Evolutionary conservation across 2,888 invertebrate genomes (phyloP).

Genomic region (Philereme transversata): DNA sequence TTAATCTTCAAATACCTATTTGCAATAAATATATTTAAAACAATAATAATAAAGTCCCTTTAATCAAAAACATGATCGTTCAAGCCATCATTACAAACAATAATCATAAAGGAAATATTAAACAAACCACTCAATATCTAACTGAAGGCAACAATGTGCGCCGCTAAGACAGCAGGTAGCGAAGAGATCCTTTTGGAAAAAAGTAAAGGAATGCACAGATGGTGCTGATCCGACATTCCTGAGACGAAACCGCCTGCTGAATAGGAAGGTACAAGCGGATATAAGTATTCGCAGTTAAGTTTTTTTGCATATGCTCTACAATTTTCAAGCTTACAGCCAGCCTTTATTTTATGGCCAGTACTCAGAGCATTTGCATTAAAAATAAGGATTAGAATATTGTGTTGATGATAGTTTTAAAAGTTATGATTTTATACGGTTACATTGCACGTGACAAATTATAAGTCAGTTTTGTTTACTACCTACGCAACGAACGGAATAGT

Average conservation of each 20-base stretch:
- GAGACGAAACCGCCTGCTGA: constrained; percentile 44
- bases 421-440: too few relatives aligned
- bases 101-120: constrained; percentile 36
- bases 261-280: constrained; percentile 48
- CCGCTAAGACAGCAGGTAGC: constrained; percentile 76
- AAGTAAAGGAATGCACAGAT: constrained; percentile 78
- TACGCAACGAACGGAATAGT: too few relatives aligned
- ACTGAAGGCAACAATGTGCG: constrained; percentile 58
- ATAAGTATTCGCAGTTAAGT: constrained; percentile 23
- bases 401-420: neutral
- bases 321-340: too few relatives aligned
- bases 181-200: constrained; percentile 60
- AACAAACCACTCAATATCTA: constrained; percentile 41
- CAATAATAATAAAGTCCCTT: constrained; percentile 7
- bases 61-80: constrained; percentile 22
- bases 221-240: constrained; percentile 76
- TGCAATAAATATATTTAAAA: too few relatives aligned
- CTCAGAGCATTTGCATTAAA: too few relatives aligned
- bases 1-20: constrained; percentile 1
- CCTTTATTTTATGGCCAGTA: too few relatives aligned
- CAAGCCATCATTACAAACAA: constrained; percentile 37
- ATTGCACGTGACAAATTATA: too few relatives aligned
- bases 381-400: neutral
- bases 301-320: constrained; percentile 17
- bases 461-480: too few relatives aligned